A percentile compares a stretch with the other conserved stretches of the same genome.
Conservation (phyloP, 2,888 invertebrate species). For the Romanomermis culicivorax region DNA sequence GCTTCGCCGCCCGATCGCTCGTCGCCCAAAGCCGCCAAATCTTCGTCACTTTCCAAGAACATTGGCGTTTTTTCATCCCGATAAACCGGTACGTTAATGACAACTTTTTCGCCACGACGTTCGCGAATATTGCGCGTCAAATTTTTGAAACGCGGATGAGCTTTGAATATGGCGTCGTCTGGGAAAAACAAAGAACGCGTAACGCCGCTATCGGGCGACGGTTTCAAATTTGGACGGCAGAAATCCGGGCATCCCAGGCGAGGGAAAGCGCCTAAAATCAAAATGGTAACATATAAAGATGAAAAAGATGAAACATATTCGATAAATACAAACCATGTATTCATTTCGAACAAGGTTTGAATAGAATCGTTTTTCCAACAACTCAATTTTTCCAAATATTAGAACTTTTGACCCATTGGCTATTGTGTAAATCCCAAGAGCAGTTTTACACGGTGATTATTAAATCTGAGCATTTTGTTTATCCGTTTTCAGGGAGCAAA, state of each 20-base stretch:
- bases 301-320: background rate
- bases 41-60: slow-evolving; percentile 40
- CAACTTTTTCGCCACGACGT: slow-evolving; percentile 76
- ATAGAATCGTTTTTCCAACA: no score
- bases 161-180: slow-evolving; percentile 71
- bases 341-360: no score
- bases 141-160: slow-evolving; percentile 68
- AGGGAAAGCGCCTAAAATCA: slow-evolving; percentile 47
- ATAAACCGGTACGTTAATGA: slow-evolving; percentile 79
- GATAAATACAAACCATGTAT: no score
- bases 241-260: slow-evolving; percentile 67
- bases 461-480: no score
- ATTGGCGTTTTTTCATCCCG: slow-evolving; percentile 28
- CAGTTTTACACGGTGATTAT: no score
- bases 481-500: no score
- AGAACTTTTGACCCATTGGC: no score
- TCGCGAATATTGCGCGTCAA: slow-evolving; percentile 74
- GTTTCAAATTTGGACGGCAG: slow-evolving; percentile 48
- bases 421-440: no score
- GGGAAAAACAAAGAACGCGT: slow-evolving; percentile 69
- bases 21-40: slow-evolving; percentile 40
- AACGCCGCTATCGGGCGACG: slow-evolving; percentile 47
- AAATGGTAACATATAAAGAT: slow-evolving; percentile 8
- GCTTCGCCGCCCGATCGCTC: slow-evolving; percentile 34
- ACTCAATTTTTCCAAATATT: no score